Evolutionary conservation across 1,140 invertebrate genomes (phyloP).

Genomic region (Aphelenchoides fujianensis): DNA sequence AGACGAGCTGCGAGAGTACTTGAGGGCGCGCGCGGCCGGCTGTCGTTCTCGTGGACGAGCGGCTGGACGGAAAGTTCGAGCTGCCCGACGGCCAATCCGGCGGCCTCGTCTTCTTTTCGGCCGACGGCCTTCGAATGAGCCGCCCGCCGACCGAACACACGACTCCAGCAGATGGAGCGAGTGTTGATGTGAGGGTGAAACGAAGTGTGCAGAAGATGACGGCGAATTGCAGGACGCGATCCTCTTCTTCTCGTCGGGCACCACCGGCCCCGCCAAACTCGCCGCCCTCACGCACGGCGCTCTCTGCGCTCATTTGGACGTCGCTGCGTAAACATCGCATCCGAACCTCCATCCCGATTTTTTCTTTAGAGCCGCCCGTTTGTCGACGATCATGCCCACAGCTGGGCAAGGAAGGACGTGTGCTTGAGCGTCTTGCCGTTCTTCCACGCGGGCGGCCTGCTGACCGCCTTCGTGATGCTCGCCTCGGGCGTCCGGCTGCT

Average conservation of each 20-base stretch:
- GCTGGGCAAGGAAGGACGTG: slow-evolving; percentile 24
- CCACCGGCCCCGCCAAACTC: slow-evolving; percentile 40
- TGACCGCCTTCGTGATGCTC: slow-evolving; percentile 38
- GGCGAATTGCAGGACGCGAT: slow-evolving; percentile 19
- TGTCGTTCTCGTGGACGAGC: neutral
- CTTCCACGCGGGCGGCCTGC: slow-evolving; percentile 45
- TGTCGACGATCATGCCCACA: slow-evolving; percentile 25
- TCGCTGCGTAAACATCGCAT: slow-evolving; percentile 20
- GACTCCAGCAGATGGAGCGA: too few relatives aligned
- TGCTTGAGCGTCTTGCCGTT: slow-evolving; percentile 36
- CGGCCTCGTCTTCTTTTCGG: neutral
- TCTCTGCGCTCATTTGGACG: slow-evolving; percentile 32
- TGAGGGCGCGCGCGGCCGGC: neutral
- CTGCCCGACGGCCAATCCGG: neutral
- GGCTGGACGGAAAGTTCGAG: neutral
- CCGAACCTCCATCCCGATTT: neutral
- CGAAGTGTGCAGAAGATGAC: neutral
- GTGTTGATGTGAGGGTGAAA: neutral
- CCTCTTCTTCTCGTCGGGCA: slow-evolving; percentile 50
- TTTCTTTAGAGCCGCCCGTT: neutral
- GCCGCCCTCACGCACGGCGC: slow-evolving; percentile 26
- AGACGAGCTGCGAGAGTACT: slow-evolving; percentile 27
- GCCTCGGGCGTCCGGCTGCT: slow-evolving; percentile 22
- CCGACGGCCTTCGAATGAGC: neutral
- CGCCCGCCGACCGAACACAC: neutral